Conservation (phyloP, 2,888 invertebrate species). For the Xestia c-nigrum region DNA sequence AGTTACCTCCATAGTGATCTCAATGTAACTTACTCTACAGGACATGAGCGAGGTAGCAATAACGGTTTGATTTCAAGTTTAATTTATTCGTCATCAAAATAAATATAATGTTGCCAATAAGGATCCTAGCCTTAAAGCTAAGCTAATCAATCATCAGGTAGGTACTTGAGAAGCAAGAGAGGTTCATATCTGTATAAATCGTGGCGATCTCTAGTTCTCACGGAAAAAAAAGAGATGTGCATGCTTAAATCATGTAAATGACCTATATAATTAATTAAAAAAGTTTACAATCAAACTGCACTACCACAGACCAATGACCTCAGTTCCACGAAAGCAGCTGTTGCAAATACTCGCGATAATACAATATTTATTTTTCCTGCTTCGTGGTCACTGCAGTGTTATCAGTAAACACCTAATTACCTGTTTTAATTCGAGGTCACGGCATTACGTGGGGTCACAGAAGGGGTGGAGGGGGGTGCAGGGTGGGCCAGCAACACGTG, state of each 20-base stretch:
- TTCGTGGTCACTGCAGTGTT: constrained; percentile 40
- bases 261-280: background rate
- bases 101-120: background rate
- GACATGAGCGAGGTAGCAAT: background rate
- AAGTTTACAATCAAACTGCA: background rate
- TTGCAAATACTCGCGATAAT: constrained; percentile 23
- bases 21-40: background rate
- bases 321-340: constrained; percentile 35
- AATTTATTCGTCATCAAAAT: background rate
- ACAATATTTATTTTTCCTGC: constrained; percentile 19
- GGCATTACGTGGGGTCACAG: constrained; percentile 1
- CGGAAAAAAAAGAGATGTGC: background rate
- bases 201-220: background rate
- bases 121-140: background rate
- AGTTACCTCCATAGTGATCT: background rate
- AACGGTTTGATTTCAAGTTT: background rate
- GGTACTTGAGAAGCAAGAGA: background rate
- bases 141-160: background rate
- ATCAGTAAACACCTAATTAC: constrained; percentile 54
- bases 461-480: background rate
- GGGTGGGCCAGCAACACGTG: constrained; percentile 54
- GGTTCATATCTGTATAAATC: background rate
- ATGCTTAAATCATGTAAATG: background rate
- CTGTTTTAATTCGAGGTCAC: constrained; percentile 47
- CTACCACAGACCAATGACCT: constrained; percentile 4